phyloP scores from a whole-genome alignment of 2,113 vertebrate genomes.

The Chlorocebus sabaeus region DNA sequence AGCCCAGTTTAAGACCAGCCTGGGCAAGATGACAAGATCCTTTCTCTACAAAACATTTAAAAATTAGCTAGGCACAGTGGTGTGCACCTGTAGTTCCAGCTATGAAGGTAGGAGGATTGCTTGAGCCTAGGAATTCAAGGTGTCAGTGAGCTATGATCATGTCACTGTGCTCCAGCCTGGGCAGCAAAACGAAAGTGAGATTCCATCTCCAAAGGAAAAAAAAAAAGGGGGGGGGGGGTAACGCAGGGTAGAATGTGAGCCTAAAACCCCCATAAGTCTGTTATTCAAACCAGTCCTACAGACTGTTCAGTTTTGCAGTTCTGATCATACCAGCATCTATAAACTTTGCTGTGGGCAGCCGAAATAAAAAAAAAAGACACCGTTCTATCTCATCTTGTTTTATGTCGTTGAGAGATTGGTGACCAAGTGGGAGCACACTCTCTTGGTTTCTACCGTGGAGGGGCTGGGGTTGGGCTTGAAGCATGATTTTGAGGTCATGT shows the following conservation, averaged over 20 bases:
- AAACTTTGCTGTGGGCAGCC: neutral
- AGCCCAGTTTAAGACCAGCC: too few species aligned
- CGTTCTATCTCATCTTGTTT: neutral
- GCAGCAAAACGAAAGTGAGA: too few species aligned
- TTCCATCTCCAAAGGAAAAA: too few species aligned
- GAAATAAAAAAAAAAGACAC: neutral
- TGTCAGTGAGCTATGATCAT: too few species aligned
- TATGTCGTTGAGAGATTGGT: neutral
- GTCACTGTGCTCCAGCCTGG: too few species aligned
- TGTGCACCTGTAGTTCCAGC: too few species aligned
- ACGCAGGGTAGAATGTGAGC: neutral
- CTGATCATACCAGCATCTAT: neutral
- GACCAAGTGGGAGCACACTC: neutral
- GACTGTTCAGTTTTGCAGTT: neutral
- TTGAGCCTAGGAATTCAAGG: too few species aligned
- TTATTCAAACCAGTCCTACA: neutral
- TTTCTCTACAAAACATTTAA: too few species aligned
- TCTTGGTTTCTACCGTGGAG: neutral
- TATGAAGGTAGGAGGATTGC: too few species aligned
- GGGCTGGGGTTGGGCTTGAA: too few species aligned
- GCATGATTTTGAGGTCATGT: neutral
- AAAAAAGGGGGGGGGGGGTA: neutral
- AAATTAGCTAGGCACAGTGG: too few species aligned
- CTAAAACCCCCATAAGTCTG: neutral
- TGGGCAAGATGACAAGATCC: too few species aligned